Percentiles rank a stretch among this genome's conserved stretches.
Evolutionary conservation across 2,888 invertebrate genomes (phyloP).

Genomic region (Cephus pulcher): DNA sequence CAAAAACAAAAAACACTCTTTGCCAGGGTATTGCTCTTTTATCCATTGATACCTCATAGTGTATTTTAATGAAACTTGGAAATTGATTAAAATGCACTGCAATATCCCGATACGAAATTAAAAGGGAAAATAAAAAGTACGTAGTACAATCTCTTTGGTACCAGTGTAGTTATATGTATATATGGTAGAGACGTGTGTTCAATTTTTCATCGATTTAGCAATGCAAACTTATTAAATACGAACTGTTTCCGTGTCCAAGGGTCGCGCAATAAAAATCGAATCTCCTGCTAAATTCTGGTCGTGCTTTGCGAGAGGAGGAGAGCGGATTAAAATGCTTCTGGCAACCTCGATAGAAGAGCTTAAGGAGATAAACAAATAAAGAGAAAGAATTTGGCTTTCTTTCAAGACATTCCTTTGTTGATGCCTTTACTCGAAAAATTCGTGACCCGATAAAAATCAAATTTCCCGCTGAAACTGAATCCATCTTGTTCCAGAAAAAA

Average conservation of each 20-base stretch:
- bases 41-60: not conserved
- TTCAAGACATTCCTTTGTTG: not conserved
- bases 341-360: not conserved
- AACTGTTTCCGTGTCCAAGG: not conserved
- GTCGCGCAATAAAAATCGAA: not conserved
- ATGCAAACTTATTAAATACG: not conserved
- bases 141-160: not conserved
- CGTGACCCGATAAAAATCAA: not conserved
- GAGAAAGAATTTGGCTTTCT: not conserved
- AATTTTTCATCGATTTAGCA: not conserved
- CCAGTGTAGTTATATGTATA: not conserved
- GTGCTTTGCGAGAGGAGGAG: not conserved
- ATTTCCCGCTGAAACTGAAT: not conserved
- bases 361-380: not conserved
- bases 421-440: not conserved
- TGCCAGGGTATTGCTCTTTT: not conserved
- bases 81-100: not conserved
- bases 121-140: not conserved
- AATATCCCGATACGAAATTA: not conserved
- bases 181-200: not conserved
- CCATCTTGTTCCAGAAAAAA: not conserved
- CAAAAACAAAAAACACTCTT: not conserved
- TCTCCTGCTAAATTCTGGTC: not conserved
- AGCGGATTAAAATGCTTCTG: not conserved
- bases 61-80: not conserved